A percentile compares a stretch with the other conserved stretches of the same genome.
These are phyloP conservation scores for Agelas oroides DNA, from an alignment of 37 sponge, comb jelly and placozoan genomes.

Conservation along the genomic window DNA sequence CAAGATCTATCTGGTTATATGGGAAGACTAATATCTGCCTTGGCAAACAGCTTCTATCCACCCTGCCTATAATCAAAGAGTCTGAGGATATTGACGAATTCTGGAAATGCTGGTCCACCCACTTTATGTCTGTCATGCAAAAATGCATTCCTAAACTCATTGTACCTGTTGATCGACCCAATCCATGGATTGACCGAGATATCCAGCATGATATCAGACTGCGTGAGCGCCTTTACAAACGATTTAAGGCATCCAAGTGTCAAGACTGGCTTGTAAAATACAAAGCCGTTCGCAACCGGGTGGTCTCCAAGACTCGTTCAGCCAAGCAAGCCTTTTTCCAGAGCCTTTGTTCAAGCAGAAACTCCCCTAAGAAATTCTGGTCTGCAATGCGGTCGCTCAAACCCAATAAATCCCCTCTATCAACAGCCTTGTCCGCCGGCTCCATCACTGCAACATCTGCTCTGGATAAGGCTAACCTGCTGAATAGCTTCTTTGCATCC, in stretches of 20 bases:
- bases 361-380: not conserved
- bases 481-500: slow-evolving; percentile 31
- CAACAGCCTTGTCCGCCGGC: not conserved
- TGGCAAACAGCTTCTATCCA: not conserved
- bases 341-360: not conserved
- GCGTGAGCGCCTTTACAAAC: not conserved
- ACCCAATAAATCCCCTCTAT: too few relatives aligned
- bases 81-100: not conserved
- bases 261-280: not conserved
- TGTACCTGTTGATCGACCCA: not conserved
- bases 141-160: not conserved
- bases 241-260: not conserved
- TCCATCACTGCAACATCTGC: slow-evolving; percentile 21
- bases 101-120: not conserved
- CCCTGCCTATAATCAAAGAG: not conserved
- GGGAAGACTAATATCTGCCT: not conserved
- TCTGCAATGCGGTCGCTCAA: not conserved
- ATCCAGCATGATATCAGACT: not conserved
- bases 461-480: slow-evolving; percentile 21
- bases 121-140: not conserved
- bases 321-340: slow-evolving; percentile 3
- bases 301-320: not conserved
- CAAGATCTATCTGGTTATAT: not conserved
- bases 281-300: not conserved
- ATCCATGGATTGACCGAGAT: not conserved